Conservation (phyloP, 1,140 invertebrate genomes). For the Coptotermes formosanus region DNA sequence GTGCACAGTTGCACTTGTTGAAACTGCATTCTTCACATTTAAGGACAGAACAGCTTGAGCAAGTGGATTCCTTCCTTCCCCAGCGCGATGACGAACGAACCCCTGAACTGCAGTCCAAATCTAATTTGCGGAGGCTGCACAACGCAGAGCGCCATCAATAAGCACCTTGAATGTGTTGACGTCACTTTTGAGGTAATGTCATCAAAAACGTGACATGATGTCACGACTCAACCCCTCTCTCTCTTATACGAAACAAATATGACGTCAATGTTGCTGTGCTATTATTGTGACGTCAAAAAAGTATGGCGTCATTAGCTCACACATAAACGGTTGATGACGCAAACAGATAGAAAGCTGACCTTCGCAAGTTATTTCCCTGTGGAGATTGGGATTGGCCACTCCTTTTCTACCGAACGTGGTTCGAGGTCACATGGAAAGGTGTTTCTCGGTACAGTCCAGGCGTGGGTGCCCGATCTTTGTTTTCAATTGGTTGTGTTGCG, state of each 20-base stretch:
- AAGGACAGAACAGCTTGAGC: background rate
- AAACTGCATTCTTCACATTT: background rate
- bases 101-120: background rate
- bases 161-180: background rate
- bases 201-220: background rate
- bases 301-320: background rate
- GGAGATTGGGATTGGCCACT: background rate
- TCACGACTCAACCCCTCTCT: background rate
- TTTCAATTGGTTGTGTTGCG: background rate
- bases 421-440: background rate
- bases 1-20: background rate
- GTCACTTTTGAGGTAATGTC: background rate
- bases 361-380: background rate
- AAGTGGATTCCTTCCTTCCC: background rate
- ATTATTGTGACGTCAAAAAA: background rate
- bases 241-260: background rate
- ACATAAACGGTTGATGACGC: background rate
- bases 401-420: background rate
- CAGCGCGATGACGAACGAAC: background rate
- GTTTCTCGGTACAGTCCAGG: background rate
- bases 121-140: background rate
- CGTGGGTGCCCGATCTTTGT: background rate
- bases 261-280: background rate
- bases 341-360: slow-evolving; percentile 11
- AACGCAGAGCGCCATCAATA: background rate